Conservation (phyloP, 2,888 invertebrate species). For the Ypsolopha sequella region DNA sequence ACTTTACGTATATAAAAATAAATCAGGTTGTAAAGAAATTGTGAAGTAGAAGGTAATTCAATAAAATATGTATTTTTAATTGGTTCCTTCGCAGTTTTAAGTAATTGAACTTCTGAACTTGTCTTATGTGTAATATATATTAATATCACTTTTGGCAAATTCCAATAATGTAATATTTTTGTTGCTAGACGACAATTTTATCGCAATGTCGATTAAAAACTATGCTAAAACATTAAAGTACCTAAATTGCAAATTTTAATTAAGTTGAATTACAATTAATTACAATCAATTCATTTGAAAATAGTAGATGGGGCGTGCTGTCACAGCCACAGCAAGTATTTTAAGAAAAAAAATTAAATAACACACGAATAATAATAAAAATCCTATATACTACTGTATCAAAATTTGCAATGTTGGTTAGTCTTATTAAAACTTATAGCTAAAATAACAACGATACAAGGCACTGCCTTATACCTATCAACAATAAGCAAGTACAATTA, state of each 20-base stretch:
- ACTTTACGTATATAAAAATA: not conserved
- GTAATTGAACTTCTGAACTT: conserved; percentile 30
- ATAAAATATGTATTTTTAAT: conserved; percentile 15
- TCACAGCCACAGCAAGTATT: too few relatives aligned
- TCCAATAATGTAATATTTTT: not conserved
- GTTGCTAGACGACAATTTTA: not conserved
- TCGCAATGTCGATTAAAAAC: too few relatives aligned
- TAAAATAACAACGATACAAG: conserved; percentile 31
- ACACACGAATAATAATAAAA: too few relatives aligned
- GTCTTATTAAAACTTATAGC: conserved; percentile 7
- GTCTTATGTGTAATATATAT: conserved; percentile 23
- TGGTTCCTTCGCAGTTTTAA: conserved; percentile 34
- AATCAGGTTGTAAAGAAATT: conserved; percentile 14
- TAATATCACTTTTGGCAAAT: conserved; percentile 45
- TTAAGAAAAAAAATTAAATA: too few relatives aligned
- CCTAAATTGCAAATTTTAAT: too few relatives aligned
- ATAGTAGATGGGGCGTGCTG: too few relatives aligned
- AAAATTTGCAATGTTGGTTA: not conserved
- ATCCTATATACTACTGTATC: too few relatives aligned
- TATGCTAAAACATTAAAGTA: too few relatives aligned
- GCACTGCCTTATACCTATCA: conserved; percentile 39
- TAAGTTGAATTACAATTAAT: too few relatives aligned
- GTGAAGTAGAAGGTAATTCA: too few relatives aligned
- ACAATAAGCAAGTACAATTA: not conserved
- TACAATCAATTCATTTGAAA: too few relatives aligned